These are phyloP conservation scores for Candidula unifasciata DNA, from an alignment of 2,888 invertebrate genomes.

Conservation along the genomic window DNA sequence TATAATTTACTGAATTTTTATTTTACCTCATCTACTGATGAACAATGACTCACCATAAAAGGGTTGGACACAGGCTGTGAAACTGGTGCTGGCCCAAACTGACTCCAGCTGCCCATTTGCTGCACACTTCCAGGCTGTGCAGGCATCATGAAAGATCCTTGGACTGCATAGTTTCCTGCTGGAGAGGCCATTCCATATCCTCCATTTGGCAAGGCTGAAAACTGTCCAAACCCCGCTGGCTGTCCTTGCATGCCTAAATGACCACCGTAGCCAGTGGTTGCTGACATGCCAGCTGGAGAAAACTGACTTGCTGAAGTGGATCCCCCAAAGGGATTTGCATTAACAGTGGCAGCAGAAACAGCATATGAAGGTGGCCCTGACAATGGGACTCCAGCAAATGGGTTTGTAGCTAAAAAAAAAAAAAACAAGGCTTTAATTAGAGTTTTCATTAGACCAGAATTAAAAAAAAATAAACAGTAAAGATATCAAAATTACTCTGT, in stretches of 20 bases:
- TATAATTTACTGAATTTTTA: neutral
- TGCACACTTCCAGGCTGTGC: conserved; percentile 44
- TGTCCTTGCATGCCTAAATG: conserved; percentile 47
- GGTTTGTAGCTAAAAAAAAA: conserved; percentile 59
- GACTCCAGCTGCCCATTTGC: conserved; percentile 48
- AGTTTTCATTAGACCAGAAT: neutral
- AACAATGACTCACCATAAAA: conserved; percentile 65
- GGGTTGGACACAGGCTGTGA: conserved; percentile 63
- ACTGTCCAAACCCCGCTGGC: conserved; percentile 57
- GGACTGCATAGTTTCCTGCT: conserved; percentile 18
- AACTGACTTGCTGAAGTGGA: conserved; percentile 13
- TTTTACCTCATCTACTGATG: neutral
- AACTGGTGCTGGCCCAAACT: conserved; percentile 42
- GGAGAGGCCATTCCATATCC: conserved; percentile 58
- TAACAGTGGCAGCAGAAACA: conserved; percentile 36
- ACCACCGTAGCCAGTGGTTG: conserved; percentile 40
- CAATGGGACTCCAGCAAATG: conserved; percentile 58
- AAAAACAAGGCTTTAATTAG: neutral
- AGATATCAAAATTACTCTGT: neutral
- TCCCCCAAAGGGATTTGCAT: conserved; percentile 62
- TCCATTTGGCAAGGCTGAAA: conserved; percentile 64
- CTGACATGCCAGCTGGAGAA: conserved; percentile 2
- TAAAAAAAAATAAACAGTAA: neutral
- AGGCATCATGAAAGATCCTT: conserved; percentile 53
- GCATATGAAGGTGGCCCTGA: conserved; percentile 44